phyloP scores from a whole-genome alignment of 2,797 vertebrate species.

The Amphiprion clarkii region DNA sequence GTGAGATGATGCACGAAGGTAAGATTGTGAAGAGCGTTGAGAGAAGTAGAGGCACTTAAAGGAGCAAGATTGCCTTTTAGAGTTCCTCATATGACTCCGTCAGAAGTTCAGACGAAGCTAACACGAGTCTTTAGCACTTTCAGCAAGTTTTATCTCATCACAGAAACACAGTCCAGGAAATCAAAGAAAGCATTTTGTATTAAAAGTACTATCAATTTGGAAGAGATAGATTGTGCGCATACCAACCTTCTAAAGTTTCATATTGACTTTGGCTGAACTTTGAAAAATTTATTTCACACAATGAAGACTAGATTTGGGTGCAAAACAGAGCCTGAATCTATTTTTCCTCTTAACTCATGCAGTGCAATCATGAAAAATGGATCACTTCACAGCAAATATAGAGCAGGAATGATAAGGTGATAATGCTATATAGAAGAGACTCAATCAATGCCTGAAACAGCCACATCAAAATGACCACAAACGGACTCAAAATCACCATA shows the following conservation, averaged over 20 bases:
- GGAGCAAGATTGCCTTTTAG: not conserved
- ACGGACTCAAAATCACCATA: no score
- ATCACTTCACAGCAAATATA: not conserved
- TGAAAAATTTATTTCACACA: not conserved
- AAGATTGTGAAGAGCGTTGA: constrained; percentile 10
- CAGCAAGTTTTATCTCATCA: not conserved
- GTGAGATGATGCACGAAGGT: constrained; percentile 29
- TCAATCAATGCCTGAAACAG: no score
- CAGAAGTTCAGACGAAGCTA: constrained; percentile 1
- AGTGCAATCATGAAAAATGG: not conserved
- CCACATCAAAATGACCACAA: no score
- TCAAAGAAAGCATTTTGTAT: not conserved
- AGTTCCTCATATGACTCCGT: not conserved
- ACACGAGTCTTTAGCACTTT: not conserved
- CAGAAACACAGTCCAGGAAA: not conserved
- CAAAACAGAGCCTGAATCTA: not conserved
- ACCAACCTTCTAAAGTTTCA: not conserved
- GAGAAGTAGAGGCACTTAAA: constrained; percentile 8
- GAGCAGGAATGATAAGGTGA: not conserved
- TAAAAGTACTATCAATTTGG: not conserved
- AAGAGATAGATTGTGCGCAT: not conserved
- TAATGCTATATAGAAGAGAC: no score
- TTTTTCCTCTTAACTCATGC: not conserved
- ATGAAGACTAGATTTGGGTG: not conserved
- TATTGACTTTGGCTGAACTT: not conserved